Evolutionary conservation across 2,113 vertebrate species (phyloP).

Genomic region (Macquaria ambigua): DNA sequence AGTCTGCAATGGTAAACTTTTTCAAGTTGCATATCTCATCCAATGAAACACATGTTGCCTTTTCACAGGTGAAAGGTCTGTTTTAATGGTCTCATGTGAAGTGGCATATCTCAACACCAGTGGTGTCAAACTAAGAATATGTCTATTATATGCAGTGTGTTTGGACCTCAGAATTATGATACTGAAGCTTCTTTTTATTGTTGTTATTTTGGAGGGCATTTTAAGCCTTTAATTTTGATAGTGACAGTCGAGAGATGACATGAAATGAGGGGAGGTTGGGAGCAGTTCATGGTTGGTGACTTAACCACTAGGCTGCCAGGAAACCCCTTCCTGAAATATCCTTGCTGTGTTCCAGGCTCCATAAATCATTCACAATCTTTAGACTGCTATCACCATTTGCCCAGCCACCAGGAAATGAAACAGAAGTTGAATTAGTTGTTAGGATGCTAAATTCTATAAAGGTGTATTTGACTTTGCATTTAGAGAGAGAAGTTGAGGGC

Average conservation of each 20-base stretch:
- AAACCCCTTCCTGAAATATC: not conserved
- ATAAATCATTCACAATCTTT: not conserved
- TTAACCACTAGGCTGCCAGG: not conserved
- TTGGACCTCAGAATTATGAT: not conserved
- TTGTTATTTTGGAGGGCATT: not conserved
- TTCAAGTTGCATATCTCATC: not conserved
- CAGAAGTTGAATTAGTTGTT: not conserved
- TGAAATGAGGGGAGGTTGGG: not conserved
- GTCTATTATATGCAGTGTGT: not conserved
- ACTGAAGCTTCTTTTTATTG: not conserved
- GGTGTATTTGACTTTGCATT: not conserved
- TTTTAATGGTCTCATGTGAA: not conserved
- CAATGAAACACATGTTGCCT: not conserved
- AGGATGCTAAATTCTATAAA: not conserved
- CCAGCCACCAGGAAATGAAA: not conserved
- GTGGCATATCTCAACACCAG: too few relatives aligned
- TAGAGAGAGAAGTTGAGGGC: not conserved
- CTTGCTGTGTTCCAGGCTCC: not conserved
- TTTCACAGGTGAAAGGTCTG: not conserved
- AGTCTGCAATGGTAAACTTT: constrained; percentile 69
- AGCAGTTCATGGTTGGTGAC: not conserved
- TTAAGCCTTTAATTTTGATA: not conserved
- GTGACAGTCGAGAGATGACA: not conserved
- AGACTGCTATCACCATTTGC: not conserved
- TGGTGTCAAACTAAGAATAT: not conserved